Conservation (phyloP, 2,797 vertebrate species). For the Pangasius krempfi region DNA sequence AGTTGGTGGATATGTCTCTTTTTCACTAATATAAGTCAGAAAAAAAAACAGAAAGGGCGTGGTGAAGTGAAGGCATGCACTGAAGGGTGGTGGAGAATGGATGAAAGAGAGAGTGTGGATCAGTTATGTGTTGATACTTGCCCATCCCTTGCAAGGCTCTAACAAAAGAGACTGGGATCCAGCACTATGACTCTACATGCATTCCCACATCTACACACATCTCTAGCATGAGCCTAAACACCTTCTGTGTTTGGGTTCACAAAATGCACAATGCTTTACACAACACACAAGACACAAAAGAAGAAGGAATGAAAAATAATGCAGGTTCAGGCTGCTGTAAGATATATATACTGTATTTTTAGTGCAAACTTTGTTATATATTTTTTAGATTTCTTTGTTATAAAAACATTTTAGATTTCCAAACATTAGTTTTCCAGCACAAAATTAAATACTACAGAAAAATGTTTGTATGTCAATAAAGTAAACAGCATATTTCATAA, state of each 20-base stretch:
- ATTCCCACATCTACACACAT: constrained; percentile 12
- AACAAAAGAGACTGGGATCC: constrained; percentile 64
- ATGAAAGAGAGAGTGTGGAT: constrained; percentile 47
- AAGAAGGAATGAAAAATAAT: neutral
- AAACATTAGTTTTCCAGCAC: too few species aligned
- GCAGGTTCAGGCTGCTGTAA: neutral
- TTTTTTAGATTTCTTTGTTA: too few species aligned
- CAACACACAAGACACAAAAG: neutral
- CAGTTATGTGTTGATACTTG: constrained; percentile 70
- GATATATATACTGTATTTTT: neutral
- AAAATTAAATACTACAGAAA: too few species aligned
- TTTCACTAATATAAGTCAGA: neutral
- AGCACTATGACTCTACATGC: neutral
- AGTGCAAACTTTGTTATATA: too few species aligned
- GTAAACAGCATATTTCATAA: too few species aligned
- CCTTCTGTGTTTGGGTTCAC: neutral
- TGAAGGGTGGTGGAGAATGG: constrained; percentile 19
- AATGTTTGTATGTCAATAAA: too few species aligned
- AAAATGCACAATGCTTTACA: neutral
- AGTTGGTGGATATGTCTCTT: neutral
- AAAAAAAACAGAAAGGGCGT: constrained; percentile 26
- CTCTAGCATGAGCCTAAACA: neutral
- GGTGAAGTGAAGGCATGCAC: constrained; percentile 23
- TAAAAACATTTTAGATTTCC: too few species aligned
- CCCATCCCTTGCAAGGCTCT: constrained; percentile 63